A percentile compares a stretch with the other conserved stretches of the same genome.
Conservation (phyloP, 2,113 vertebrate genomes). For the Lophius piscatorius region DNA sequence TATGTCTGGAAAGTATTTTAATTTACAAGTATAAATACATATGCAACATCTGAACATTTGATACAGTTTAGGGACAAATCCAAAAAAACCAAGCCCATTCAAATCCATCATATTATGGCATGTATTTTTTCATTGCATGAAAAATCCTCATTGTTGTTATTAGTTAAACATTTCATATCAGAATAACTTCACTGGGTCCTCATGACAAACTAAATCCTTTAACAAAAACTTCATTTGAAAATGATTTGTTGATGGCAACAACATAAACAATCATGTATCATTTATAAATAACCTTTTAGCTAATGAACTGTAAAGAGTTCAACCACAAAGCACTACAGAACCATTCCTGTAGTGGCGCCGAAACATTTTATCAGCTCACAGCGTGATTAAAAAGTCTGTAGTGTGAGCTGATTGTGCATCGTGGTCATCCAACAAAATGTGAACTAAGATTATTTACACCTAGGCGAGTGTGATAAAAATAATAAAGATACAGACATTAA, state of each 20-base stretch:
- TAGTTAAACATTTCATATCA: neutral
- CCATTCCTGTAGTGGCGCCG: neutral
- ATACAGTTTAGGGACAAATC: slow-evolving; percentile 28
- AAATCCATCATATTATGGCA: slow-evolving; percentile 23
- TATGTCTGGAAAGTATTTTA: slow-evolving; percentile 39
- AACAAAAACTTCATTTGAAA: neutral
- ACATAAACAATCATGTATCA: neutral
- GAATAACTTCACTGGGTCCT: neutral
- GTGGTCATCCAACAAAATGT: slow-evolving; percentile 16
- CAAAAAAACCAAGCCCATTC: slow-evolving; percentile 15
- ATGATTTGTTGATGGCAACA: neutral
- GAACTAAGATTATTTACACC: slow-evolving; percentile 4
- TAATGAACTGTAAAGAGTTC: neutral
- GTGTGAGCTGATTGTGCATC: neutral
- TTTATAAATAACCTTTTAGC: neutral
- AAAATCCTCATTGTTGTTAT: neutral
- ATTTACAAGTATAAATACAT: slow-evolving; percentile 36
- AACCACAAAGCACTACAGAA: slow-evolving; percentile 6
- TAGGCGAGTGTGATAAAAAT: too few species aligned
- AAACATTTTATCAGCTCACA: neutral
- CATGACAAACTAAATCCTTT: neutral
- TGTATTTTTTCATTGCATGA: slow-evolving; percentile 8
- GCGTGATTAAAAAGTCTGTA: neutral
- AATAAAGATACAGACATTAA: too few species aligned
- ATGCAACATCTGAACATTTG: slow-evolving; percentile 30